Conservation (phyloP, 2,888 invertebrate genomes). For the Epinotia ramella region DNA sequence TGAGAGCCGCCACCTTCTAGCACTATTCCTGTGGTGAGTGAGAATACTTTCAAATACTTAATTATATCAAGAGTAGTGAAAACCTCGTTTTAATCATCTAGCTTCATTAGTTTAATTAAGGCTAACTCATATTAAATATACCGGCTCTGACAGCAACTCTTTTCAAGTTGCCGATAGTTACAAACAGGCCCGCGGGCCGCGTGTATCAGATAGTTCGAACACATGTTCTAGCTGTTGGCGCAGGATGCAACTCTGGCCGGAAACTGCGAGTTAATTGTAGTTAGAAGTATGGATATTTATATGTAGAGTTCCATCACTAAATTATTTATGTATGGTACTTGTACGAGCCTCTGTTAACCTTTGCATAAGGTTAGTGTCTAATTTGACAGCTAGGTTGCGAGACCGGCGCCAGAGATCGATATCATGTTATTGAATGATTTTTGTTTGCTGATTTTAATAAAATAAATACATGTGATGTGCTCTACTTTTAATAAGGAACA, state of each 20-base stretch:
- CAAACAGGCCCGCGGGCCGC: constrained; percentile 42
- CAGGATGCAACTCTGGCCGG: constrained; percentile 25
- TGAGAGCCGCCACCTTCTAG: no score
- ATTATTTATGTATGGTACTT: background rate
- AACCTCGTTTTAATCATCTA: background rate
- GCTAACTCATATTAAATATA: background rate
- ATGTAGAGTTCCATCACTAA: background rate
- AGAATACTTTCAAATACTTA: no score
- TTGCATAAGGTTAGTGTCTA: no score
- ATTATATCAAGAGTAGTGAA: background rate
- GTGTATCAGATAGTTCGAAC: constrained; percentile 26
- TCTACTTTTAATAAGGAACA: no score
- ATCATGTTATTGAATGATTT: no score
- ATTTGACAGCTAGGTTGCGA: no score
- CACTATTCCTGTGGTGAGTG: no score
- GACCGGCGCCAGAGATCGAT: no score
- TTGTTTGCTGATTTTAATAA: background rate
- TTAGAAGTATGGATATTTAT: background rate
- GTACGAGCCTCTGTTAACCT: background rate
- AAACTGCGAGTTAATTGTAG: constrained; percentile 12
- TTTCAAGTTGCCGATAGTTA: constrained; percentile 25
- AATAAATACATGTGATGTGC: background rate
- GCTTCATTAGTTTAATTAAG: background rate
- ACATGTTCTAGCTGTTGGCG: constrained; percentile 11
- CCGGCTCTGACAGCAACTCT: constrained; percentile 15